Evolutionary conservation across 2,888 invertebrate genomes (phyloP), one percentile per base, ranked within the genome.

Genomic region (Stenoptilia bipunctidactyla): DNA sequence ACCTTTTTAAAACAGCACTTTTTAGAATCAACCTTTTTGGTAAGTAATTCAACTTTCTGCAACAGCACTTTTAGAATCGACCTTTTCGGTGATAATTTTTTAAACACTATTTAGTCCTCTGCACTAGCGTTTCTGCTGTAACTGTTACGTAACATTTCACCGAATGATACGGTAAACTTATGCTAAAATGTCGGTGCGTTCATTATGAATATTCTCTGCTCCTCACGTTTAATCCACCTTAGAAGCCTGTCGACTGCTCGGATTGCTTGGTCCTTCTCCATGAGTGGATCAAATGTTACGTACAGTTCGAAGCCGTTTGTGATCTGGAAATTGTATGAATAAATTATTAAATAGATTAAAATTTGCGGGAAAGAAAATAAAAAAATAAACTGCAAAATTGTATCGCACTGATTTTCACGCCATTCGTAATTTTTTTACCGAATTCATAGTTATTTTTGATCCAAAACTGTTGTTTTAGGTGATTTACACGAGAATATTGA

Each of bases 191-290:
- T 92, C 0, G 92, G 91, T 1, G 93, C 91, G 69, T 91, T 91
- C 67, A 93, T 86, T 54, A 97, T 96, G 72, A 97, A 97, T 64
- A 96, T 88, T 53, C 90, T 87, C 48, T 96, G 94, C 63, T 97
- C 96, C 62, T 96, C 94, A 51, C 92, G 93, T 63, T 97, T 96
- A 48, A 98, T 94, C 96, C 96, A 97, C 56, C 92, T 90, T 8
- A 97, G 87, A 1, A 98, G 85, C 65, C 93, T 93, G 61, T 94
- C 93, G 9, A 97, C 92, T 37, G 94, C 90, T 57, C 90, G 89
- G 41, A 97, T 95, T 0, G 95, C 93, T 50, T 89, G 88, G 15
- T 89, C 88, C 63, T 96, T 97, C 41, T 94, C 94, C 50, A 95
- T 90, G 15, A 96, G 75, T 0, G 97, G 94, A 56, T 97, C 97